Evolutionary conservation across 1,140 invertebrate species (phyloP), one percentile per base, ranked within the genome.

Genomic region (Meloidogyne exigua): DNA sequence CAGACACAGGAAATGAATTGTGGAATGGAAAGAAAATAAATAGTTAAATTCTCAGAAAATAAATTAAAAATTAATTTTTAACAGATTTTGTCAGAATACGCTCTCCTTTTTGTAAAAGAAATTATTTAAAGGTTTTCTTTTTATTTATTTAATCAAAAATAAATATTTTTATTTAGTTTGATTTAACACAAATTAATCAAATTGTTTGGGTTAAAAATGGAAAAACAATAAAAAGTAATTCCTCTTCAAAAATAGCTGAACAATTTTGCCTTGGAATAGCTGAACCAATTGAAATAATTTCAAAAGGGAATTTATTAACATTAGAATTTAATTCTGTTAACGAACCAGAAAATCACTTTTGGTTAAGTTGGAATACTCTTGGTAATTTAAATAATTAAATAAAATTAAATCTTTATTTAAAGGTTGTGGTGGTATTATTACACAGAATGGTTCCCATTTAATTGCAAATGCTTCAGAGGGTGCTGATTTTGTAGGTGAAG

Each of bases 321-420:
- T 23, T 85, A 13, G 68, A 74, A 12, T 86, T 85, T 67, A n/a
- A 67, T 18, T 79, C 76, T 11, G 65, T 42, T 7, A 63, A 72
- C 21, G 71, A 83, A 57, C 70, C 79, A 12, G 83, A 85, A n/a
- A 87, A 85, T 71, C 73, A 85, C 57, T 85, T 85, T 76, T 85
- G 85, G 85, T 49, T 85, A 12, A 79, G 75, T 25, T 85, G 85
- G 83, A 70, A 76, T 21, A 85, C 81, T 28, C 39, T 81, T 15
- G 84, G 77, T 79, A 26, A 18, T 11, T 78, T 1, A 18, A 39
- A 23, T 76, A 72, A 18, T 18, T 23, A 18, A n/a, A 49, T 11
- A 18, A 5, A 2, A 63, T 12, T 10, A 28, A 23, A 28, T 36
- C 23, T 75, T 7, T 2, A 18, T 36, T 77, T 79, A n/a, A 13